Evolutionary conservation across 2,797 vertebrate genomes (phyloP), one percentile per base, ranked within the genome.

Genomic region (Jordanella pulchra): DNA sequence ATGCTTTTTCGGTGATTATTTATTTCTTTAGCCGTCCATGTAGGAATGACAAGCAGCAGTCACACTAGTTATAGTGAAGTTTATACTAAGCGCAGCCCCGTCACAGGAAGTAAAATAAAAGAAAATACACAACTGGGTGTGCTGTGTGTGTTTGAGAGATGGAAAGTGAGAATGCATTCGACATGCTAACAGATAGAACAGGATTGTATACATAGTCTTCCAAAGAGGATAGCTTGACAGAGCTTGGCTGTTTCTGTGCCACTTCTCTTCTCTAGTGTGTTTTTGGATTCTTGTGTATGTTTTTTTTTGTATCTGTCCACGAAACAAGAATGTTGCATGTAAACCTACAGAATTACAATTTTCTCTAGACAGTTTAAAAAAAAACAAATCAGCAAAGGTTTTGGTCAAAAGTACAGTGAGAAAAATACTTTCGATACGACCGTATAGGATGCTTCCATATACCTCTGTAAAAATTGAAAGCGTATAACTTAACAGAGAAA

Each of bases 1-100:
- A 47, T 75, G 71, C 56, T 74, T 79, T 71, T 68, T 71, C 64
- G 25, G 30, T 69, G 18, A 67, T 72, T 44, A 45, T 32, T 73
- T 69, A 45, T 56, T 65, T 71, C 55, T 83, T 74, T 42, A 55
- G 7, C 55, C 9, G 27, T n/a, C n/a, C n/a, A n/a, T 50, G 32
- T 3, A 35, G 35, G 60, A 71, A 50, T 35, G 21, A 69, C 42
- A 51, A 67, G 71, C 53, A 61, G 55, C 71, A 39, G 28, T 56
- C 56, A 58, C 9, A 66, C 23, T 39, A 21, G 11, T 56, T 51
- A 47, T 1, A 42, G 48, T 72, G 1, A 11, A 39, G 39, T 53
- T 73, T 53, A 35, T 39, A 14, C 60, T 65, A n/a, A 56, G 70
- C 68, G 42, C 28, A 18, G 2, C 18, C 30, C 27, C 7, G 18